Conservation (phyloP, 35 echinoderm and acorn worm species). For the Hemicentrotus pulcherrimus region DNA sequence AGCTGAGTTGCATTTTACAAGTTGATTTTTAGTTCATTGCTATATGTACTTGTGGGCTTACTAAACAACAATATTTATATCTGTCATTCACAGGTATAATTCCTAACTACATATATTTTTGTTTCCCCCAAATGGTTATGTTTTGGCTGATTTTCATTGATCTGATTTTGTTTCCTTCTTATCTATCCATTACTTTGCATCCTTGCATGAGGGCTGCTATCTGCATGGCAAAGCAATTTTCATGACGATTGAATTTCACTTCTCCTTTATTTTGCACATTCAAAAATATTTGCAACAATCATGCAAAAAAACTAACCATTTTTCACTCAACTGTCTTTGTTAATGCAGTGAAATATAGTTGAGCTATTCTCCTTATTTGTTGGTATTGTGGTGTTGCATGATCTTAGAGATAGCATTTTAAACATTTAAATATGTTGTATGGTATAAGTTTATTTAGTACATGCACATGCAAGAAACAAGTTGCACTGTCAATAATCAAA, state of each 20-base stretch:
- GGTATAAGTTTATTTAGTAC: background rate
- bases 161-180: background rate
- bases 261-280: background rate
- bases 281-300: background rate
- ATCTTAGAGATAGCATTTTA: background rate
- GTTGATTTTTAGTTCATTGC: too few relatives aligned
- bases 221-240: slow-evolving; percentile 1
- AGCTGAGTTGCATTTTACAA: too few relatives aligned
- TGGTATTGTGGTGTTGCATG: background rate
- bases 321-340: background rate
- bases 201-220: background rate
- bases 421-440: background rate
- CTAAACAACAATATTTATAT: too few relatives aligned
- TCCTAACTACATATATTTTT: background rate
- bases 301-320: background rate
- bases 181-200: background rate
- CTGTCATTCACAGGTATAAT: background rate
- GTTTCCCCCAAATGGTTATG: background rate
- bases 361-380: background rate
- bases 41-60: too few relatives aligned
- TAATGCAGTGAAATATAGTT: background rate
- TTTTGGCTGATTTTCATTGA: background rate
- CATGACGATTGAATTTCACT: background rate
- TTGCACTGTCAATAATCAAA: too few relatives aligned
- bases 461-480: too few relatives aligned